A percentile compares a stretch with the other conserved stretches of the same genome.
phyloP scores from a whole-genome alignment of 2,113 vertebrate species.

The Callopanchax toddi region DNA sequence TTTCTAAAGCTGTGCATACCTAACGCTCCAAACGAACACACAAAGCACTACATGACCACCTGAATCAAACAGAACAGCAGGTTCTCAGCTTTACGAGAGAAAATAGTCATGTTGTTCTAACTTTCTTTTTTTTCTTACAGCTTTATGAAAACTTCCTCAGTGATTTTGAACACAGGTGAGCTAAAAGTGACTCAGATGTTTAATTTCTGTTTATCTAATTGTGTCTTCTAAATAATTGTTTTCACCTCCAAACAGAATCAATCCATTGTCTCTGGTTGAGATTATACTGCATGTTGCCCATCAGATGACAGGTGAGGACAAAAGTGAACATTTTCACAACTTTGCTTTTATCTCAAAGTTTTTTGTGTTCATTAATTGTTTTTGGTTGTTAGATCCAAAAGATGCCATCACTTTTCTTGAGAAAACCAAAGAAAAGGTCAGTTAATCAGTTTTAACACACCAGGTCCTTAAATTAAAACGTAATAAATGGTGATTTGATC shows the following conservation, averaged over 20 bases:
- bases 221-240: not conserved
- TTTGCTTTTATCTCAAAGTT: fast-evolving
- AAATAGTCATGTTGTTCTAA: not conserved
- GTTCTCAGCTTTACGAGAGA: too few relatives aligned
- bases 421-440: constrained; percentile 95
- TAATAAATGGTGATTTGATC: not conserved
- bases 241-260: constrained; percentile 84
- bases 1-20: too few relatives aligned
- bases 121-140: constrained; percentile 68
- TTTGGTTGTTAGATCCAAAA: constrained; percentile 83
- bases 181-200: not conserved
- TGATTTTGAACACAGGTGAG: constrained; percentile 98
- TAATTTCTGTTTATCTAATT: not conserved
- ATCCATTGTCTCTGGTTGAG: constrained; percentile 94
- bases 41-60: too few relatives aligned
- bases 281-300: constrained; percentile 93
- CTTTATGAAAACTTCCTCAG: constrained; percentile 97
- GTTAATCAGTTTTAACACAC: not conserved
- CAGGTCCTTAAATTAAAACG: not conserved
- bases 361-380: not conserved
- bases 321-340: fast-evolving
- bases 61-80: too few relatives aligned
- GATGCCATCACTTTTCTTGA: constrained; percentile 94
- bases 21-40: too few relatives aligned
- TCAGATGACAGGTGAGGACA: constrained; percentile 91